A percentile compares a stretch with the other conserved stretches of the same genome.
Conservation (phyloP, 2,888 invertebrate species). For the Xylota sylvarum region DNA sequence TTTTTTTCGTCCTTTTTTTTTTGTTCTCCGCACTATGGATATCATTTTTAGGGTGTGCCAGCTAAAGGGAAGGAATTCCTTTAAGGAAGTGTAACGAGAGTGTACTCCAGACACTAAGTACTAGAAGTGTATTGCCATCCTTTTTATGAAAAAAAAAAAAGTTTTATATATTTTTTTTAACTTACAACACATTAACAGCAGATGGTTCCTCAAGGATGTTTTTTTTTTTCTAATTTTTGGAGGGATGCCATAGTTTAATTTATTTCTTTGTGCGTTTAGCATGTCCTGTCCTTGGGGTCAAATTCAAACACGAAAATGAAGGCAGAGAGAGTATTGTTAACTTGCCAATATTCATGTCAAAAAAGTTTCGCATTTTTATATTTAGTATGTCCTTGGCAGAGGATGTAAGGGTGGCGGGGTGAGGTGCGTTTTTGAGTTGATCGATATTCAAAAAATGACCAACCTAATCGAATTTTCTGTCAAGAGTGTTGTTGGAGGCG, state of each 20-base stretch:
- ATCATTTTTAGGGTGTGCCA: constrained; percentile 60
- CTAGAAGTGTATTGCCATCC: constrained; percentile 71
- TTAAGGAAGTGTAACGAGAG: constrained; percentile 65
- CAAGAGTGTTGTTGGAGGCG: constrained; percentile 38
- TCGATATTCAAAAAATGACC: constrained; percentile 70
- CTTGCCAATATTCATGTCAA: constrained; percentile 68
- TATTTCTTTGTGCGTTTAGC: constrained; percentile 70
- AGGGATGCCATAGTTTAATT: constrained; percentile 71
- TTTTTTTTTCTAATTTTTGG: constrained; percentile 36
- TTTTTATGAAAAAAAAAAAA: constrained; percentile 12
- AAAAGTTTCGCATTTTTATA: constrained; percentile 51
- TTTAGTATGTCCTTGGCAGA: neutral
- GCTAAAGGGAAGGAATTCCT: constrained; percentile 42
- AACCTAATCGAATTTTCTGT: constrained; percentile 67
- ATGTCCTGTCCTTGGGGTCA: constrained; percentile 51
- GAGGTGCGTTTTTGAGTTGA: constrained; percentile 28
- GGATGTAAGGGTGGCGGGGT: neutral
- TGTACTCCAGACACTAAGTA: constrained; percentile 71
- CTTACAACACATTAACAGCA: constrained; percentile 70
- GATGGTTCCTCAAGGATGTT: constrained; percentile 54
- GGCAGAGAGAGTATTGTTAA: constrained; percentile 45
- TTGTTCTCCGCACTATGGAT: constrained; percentile 24
- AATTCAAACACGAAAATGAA: constrained; percentile 21
- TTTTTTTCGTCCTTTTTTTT: constrained; percentile 31
- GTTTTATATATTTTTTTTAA: constrained; percentile 15